These are phyloP conservation scores for Dendrolimus houi DNA, from an alignment of 2,888 invertebrate genomes.

Conservation along the genomic window DNA sequence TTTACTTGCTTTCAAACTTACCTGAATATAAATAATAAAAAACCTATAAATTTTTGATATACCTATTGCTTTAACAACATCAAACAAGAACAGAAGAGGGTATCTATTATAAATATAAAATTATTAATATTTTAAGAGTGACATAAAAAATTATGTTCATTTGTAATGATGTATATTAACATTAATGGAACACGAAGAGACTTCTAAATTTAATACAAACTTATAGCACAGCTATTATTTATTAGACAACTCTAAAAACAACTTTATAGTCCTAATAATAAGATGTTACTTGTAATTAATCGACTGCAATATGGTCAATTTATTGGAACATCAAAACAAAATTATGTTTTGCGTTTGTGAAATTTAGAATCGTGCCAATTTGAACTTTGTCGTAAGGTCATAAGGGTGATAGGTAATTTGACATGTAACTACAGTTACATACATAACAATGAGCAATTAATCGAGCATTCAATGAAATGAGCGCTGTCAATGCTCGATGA, in stretches of 20 bases:
- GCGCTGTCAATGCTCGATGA: slow-evolving; percentile 39
- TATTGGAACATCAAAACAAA: not conserved
- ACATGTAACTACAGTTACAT: not conserved
- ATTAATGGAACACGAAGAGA: not conserved
- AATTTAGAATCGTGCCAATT: not conserved
- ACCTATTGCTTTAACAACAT: no score
- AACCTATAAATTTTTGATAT: no score
- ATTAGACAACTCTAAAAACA: not conserved
- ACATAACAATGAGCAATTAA: slow-evolving; percentile 42
- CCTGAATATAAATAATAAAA: no score
- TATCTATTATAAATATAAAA: no score
- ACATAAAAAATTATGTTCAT: not conserved
- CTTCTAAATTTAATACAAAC: not conserved
- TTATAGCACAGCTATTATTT: not conserved
- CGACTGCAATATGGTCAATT: not conserved
- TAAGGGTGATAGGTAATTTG: not conserved
- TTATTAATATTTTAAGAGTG: not conserved
- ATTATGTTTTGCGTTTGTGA: not conserved
- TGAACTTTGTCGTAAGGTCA: not conserved
- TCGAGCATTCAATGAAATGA: slow-evolving; percentile 46
- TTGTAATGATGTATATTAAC: not conserved
- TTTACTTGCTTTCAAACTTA: no score
- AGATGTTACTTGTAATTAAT: not conserved
- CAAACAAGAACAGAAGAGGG: no score
- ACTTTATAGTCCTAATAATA: not conserved